Evolutionary conservation across 2,113 vertebrate genomes (phyloP), one percentile per base, ranked within the genome.

Genomic region (Narcine bancroftii): DNA sequence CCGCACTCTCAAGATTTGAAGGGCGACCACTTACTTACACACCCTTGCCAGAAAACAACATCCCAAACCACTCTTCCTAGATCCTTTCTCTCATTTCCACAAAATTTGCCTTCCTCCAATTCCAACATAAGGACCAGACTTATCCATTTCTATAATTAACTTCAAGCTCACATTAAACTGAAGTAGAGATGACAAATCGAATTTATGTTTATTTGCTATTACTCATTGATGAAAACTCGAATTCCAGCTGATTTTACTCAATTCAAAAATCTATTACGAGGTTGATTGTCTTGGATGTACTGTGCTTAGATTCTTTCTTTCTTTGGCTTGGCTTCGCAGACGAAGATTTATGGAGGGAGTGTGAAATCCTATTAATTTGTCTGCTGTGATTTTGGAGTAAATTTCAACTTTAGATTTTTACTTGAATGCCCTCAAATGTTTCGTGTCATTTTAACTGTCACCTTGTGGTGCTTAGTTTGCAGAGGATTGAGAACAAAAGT

Each of bases 241-340:
- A 87, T 87, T 87, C 53, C n/a, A 19, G 15, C 81, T 21, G 33
- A 60, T 53, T 21, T 60, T 87, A 19, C 50, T 56, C 81, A 87
- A 87, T 87, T 87, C 81, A 56, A 85, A 85, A 56, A 87, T 87
- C 81, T 60, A 60, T 87, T 87, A 87, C 60, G 33, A 13, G 33
- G 6, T 60, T 60, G 33, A 87, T 53, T 60, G 53, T 60, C 33
- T 60, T 36, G 33, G 50, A 50, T 87, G 81, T 60, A 21, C n/a
- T 29, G 33, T 60, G 81, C 53, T 87, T 56, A 36, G 53, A n/a
- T 63, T n/a, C n/a, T n/a, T n/a, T n/a, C n/a, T n/a, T n/a, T n/a
- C n/a, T n/a, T n/a, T n/a, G n/a, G n/a, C n/a, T n/a, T n/a, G n/a
- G n/a, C n/a, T n/a, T n/a, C n/a, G n/a, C n/a, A n/a, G n/a, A n/a